Base-by-base conservation (phyloP, 2,888 invertebrate species). In the Drosophila rellima region DNA sequence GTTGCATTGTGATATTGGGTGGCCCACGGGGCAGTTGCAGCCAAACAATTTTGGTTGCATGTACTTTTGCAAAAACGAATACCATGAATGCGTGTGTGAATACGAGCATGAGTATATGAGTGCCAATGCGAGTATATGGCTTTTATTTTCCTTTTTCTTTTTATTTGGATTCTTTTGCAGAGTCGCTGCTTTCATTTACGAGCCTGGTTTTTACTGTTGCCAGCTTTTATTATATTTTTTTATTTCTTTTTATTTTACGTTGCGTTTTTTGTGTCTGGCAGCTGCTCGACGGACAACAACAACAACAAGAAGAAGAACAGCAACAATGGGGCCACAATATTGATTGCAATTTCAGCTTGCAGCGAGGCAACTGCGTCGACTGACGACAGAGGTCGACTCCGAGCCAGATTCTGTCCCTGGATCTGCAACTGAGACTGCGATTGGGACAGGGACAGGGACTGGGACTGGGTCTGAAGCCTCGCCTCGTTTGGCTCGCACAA, bases 311-410 rank as follows among this genome's bases (percentile, higher is more conserved):
- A 26, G 59, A 70, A 48, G 70, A 63, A 26, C 59, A 66, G 45
- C 73, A 64, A 74, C 74, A 71, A 70, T 66, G 74, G 60, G 60
- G 61, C 82, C 63, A 42, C 79, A 88, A 86, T 90, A 89, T 89
- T 90, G 89, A 89, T 90, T 88, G 90, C 90, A 89, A 89, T 89
- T 90, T 80, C 80, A 70, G 84, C 65, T 77, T 80, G 82, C 82
- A 88, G 72, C 55, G 44, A 20, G 33, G 48, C 67, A 74, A 55
- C 74, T 56, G 56, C 62, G 70, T 17, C 64, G 37, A 55, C 51
- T 54, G 42, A 48, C 61, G 48, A 63, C 45, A 61, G 59, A 62
- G 57, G 54, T 66, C 56, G 61, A 57, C 73, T 31, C 15, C 57
- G 50, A 72, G 70, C 62, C 51, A 50, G 56, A 40, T 37, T 37